Percentiles rank a stretch among this genome's conserved stretches.
Evolutionary conservation across 1,140 invertebrate species (phyloP).

Genomic region (Olivierus martensii): DNA sequence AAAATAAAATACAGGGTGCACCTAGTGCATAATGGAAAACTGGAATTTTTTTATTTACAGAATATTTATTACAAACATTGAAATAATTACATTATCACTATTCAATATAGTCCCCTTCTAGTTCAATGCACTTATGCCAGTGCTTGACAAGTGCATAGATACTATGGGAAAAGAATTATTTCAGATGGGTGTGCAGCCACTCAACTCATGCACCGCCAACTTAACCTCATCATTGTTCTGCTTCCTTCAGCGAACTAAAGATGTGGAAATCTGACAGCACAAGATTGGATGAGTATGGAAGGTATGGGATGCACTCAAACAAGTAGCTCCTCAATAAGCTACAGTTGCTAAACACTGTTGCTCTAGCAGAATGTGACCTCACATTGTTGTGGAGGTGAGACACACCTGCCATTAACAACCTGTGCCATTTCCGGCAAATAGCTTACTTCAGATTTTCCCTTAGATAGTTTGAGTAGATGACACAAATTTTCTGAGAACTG

Average conservation of each 20-base stretch:
- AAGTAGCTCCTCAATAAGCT: background rate
- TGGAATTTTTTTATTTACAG: background rate
- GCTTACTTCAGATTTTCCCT: background rate
- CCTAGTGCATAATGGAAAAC: too few species aligned
- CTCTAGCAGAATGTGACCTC: background rate
- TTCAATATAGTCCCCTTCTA: constrained; percentile 5
- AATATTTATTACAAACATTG: constrained; percentile 1
- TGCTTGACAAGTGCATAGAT: background rate
- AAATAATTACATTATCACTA: constrained; percentile 2
- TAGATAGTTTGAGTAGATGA: background rate
- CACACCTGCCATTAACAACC: too few species aligned
- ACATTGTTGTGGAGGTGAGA: background rate
- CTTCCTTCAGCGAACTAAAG: background rate
- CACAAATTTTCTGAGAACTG: too few species aligned
- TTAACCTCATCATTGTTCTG: background rate
- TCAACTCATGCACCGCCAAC: background rate
- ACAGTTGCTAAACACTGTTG: background rate
- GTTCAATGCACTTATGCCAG: constrained; percentile 1
- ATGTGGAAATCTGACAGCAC: background rate
- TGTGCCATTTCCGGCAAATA: background rate
- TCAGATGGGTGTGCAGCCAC: background rate
- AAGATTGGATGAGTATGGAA: background rate
- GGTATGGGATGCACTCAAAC: background rate
- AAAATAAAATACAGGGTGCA: too few species aligned
- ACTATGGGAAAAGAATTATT: background rate